Base-by-base conservation (phyloP, 2,113 vertebrate genomes). In the Sitta europaea region DNA sequence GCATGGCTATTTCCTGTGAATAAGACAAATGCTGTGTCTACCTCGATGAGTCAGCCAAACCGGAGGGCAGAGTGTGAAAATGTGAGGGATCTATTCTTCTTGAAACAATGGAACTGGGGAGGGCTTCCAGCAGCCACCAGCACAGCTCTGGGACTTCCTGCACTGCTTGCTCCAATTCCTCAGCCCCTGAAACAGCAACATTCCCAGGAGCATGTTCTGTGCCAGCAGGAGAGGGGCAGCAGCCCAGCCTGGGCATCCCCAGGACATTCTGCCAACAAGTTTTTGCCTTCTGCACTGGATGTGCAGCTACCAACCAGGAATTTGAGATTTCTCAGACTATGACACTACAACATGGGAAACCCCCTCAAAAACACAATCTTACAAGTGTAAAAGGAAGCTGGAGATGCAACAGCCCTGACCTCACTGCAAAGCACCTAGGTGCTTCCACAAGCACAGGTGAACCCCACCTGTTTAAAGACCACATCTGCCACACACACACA, bases 41-140 rank as follows among this genome's bases (percentile, higher is more conserved):
- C 93, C 78, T 83, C 58, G 0, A 31, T 36, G 54, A 94, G 90
- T 53, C 91, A 96, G 88, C 75, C 92, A 95, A 94, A 96, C 47
- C 16, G 10, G 90, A 93, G 88, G 51, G 88, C 85, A 86, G 74
- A 80, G 92, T 93, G 94, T 95, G 96, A 95, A 97, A 94, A 96
- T 78, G 68, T 1, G 57, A 90, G 12, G 35, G 55, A 90, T 86
- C 82, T 71, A 93, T 96, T 96, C 86, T 95, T 83, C 85, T 74
- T 7, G 11, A 86, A 94, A 97, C 96, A 97, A 94, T 95, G 75
- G 86, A n/a, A 40, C 5, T 4, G 43, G 75, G 92, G 67, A 86
- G 48, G 59, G 79, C 68, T 90, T 94, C 90, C 92, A 96, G 80
- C 79, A 88, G 59, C 71, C 81, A 90, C 63, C 78, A 90, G 62